A percentile compares a stretch with the other conserved stretches of the same genome.
phyloP scores from a whole-genome alignment of 2,797 vertebrate genomes.

The Melanotaenia trifasciata region DNA sequence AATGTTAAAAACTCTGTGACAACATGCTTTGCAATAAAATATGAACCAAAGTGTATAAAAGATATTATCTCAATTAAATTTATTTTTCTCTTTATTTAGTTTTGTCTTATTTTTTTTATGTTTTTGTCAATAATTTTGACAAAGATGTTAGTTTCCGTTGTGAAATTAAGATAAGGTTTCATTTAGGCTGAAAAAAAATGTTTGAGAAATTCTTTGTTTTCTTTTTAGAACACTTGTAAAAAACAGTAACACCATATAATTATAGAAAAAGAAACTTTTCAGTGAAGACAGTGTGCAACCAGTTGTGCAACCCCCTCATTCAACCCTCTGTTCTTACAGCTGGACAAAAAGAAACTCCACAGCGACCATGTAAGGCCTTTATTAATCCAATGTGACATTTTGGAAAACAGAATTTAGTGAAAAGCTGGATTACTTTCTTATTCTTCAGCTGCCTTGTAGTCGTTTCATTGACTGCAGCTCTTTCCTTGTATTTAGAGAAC shows the following conservation, averaged over 20 bases:
- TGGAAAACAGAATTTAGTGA: constrained; percentile 52
- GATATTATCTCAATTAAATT: no score
- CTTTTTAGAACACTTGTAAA: background rate
- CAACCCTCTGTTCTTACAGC: constrained; percentile 11
- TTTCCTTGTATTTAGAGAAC: constrained; percentile 38
- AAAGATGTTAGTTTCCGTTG: no score
- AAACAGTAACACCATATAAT: background rate
- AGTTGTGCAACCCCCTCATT: constrained; percentile 20
- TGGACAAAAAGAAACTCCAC: constrained; percentile 38
- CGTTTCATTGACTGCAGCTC: constrained; percentile 32
- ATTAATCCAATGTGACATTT: constrained; percentile 76
- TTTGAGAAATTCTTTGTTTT: background rate
- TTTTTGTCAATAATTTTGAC: no score
- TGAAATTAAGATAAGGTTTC: background rate
- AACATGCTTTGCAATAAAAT: background rate
- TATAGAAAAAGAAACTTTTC: background rate
- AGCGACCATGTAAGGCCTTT: constrained; percentile 46
- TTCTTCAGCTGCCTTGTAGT: constrained; percentile 54
- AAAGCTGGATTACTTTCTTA: constrained; percentile 69
- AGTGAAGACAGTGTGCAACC: background rate
- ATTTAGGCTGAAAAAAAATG: background rate
- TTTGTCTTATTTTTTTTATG: no score
- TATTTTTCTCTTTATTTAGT: no score
- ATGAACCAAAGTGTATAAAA: background rate
- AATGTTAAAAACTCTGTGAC: background rate